phyloP scores from a whole-genome alignment of 2,113 vertebrate genomes.

The Cairina moschata region DNA sequence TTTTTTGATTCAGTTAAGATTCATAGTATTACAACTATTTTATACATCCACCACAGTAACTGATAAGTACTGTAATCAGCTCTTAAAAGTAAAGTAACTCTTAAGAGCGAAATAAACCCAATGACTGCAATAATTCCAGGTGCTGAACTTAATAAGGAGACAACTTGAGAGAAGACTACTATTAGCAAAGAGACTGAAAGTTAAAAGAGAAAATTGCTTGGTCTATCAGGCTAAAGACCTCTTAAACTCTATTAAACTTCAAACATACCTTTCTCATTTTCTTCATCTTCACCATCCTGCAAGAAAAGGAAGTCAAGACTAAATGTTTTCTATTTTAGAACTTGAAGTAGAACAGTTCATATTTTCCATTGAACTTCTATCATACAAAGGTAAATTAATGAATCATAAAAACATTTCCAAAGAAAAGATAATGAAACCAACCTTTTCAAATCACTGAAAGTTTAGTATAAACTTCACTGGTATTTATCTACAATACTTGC shows the following conservation, averaged over 20 bases:
- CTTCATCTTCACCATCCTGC: constrained; percentile 91
- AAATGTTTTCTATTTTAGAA: constrained; percentile 46
- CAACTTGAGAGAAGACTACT: constrained; percentile 67
- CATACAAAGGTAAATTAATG: neutral
- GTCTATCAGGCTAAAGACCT: constrained; percentile 59
- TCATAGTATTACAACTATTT: constrained; percentile 27
- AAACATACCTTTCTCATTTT: constrained; percentile 96
- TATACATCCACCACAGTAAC: constrained; percentile 70
- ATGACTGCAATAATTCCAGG: constrained; percentile 55
- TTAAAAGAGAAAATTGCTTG: constrained; percentile 51
- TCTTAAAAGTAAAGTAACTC: constrained; percentile 69
- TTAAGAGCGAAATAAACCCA: constrained; percentile 68
- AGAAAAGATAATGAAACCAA: neutral
- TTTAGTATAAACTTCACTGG: neutral
- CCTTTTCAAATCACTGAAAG: neutral
- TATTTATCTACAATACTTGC: neutral
- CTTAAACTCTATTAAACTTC: constrained; percentile 71
- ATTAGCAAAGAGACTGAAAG: constrained; percentile 57
- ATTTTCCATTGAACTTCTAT: neutral
- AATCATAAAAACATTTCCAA: neutral
- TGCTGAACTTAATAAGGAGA: constrained; percentile 59
- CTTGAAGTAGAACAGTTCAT: neutral
- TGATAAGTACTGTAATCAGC: constrained; percentile 60
- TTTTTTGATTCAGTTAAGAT: neutral
- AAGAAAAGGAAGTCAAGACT: constrained; percentile 76